phyloP scores from a whole-genome alignment of 2,113 vertebrate species.

The Fregetta grallaria region DNA sequence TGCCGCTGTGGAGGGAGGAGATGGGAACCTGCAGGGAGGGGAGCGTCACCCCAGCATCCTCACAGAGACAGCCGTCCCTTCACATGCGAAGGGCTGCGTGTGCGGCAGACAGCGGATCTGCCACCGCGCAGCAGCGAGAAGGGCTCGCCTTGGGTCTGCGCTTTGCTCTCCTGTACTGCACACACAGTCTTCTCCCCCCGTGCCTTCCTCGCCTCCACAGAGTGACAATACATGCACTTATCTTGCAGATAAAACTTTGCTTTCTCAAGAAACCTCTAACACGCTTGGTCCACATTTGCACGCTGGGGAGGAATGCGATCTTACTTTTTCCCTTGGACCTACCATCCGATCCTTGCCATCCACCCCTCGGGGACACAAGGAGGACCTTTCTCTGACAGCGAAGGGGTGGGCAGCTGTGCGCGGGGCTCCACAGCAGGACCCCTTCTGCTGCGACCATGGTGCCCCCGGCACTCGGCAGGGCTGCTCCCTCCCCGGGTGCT shows the following conservation, averaged over 20 bases:
- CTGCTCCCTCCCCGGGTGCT: background rate
- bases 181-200: background rate
- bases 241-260: background rate
- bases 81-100: accelerated
- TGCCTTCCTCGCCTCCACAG: accelerated
- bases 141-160: accelerated
- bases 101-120: accelerated
- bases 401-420: background rate
- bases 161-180: background rate
- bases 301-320: background rate
- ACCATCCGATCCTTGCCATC: background rate
- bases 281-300: accelerated
- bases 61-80: accelerated
- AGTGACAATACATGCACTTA: accelerated
- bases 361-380: accelerated
- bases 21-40: background rate
- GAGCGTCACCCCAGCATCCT: accelerated
- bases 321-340: background rate
- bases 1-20: accelerated
- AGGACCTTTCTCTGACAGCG: accelerated
- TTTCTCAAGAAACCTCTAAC: background rate
- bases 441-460: accelerated
- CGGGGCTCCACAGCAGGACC: background rate
- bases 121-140: accelerated
- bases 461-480: accelerated